phyloP scores from a whole-genome alignment of 1,140 invertebrate species.

The Dinoponera quadriceps region DNA sequence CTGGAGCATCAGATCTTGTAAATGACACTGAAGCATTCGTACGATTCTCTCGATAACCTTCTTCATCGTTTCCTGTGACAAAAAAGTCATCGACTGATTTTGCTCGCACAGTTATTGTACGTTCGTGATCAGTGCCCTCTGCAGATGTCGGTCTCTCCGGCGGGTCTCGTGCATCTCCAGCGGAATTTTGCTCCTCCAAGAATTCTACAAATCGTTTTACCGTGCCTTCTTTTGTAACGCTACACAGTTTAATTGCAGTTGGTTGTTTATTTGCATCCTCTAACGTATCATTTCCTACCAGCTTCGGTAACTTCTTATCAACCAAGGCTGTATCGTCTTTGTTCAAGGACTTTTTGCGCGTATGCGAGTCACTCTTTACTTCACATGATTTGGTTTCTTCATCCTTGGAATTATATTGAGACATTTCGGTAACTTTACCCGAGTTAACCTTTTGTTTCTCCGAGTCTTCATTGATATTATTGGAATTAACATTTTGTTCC shows the following conservation, averaged over 20 bases:
- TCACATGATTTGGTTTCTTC: constrained; percentile 1
- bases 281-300: background rate
- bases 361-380: background rate
- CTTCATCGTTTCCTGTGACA: constrained; percentile 69
- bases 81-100: constrained; percentile 79
- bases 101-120: constrained; percentile 49
- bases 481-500: background rate
- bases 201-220: constrained; percentile 78
- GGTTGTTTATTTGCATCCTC: background rate
- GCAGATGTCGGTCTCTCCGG: too few relatives aligned
- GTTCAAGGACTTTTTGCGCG: background rate
- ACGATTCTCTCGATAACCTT: constrained; percentile 53
- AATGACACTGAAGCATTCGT: background rate
- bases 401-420: background rate
- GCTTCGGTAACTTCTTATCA: background rate
- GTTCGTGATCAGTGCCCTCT: background rate
- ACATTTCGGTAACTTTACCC: background rate
- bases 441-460: background rate
- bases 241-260: constrained; percentile 40
- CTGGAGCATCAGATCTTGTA: constrained; percentile 5
- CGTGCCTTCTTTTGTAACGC: constrained; percentile 71
- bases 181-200: constrained; percentile 61
- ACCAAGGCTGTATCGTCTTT: background rate
- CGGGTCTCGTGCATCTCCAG: constrained; percentile 16
- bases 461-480: background rate